Conservation (phyloP, 1,140 invertebrate species). For the Pseudomyrmex concolor region DNA sequence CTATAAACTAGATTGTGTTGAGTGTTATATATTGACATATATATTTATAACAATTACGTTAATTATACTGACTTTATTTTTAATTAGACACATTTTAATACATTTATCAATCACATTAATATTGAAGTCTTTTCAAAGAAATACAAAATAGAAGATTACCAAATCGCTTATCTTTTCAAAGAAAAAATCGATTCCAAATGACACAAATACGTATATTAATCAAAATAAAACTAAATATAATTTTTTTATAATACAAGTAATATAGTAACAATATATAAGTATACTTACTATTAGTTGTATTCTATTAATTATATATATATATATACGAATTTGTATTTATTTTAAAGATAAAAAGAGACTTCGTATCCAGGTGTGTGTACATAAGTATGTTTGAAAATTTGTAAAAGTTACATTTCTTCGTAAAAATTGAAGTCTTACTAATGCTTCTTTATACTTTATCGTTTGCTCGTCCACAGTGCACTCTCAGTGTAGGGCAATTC, state of each 20-base stretch:
- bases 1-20: slow-evolving; percentile 36
- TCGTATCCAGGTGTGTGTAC: slow-evolving; percentile 28
- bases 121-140: slow-evolving; percentile 13
- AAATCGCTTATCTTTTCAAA: neutral
- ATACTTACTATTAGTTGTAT: slow-evolving; percentile 15
- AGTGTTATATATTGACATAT: slow-evolving; percentile 28
- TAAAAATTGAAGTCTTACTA: slow-evolving; percentile 55
- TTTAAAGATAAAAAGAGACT: slow-evolving; percentile 36
- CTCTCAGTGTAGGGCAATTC: slow-evolving; percentile 24
- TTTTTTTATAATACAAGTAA: neutral
- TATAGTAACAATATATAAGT: slow-evolving; percentile 5
- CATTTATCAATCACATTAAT: slow-evolving; percentile 19
- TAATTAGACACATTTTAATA: slow-evolving; percentile 21
- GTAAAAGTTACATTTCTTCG: slow-evolving; percentile 64
- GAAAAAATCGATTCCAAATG: neutral
- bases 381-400: slow-evolving; percentile 55
- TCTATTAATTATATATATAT: slow-evolving; percentile 11
- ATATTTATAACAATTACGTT: slow-evolving; percentile 46
- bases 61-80: neutral
- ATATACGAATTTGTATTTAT: slow-evolving; percentile 26
- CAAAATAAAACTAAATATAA: slow-evolving; percentile 13
- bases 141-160: neutral
- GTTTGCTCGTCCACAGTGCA: slow-evolving; percentile 29
- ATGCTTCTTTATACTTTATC: neutral
- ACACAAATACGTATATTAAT: neutral